Percentiles rank a stretch among this genome's conserved stretches.
phyloP scores from a whole-genome alignment of 2,888 invertebrate species.

The Parnassius apollo region DNA sequence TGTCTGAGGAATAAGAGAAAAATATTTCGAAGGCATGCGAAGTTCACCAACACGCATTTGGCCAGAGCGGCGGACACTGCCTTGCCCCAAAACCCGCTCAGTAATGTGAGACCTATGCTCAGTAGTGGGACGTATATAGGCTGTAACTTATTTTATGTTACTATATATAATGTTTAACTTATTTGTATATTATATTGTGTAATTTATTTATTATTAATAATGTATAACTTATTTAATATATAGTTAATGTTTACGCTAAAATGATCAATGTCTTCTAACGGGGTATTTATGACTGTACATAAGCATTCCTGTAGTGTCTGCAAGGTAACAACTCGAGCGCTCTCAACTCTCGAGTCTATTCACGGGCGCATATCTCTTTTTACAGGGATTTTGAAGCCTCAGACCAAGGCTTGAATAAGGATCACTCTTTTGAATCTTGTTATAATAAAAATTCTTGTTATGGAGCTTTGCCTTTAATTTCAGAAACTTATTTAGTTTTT shows the following conservation, averaged over 20 bases:
- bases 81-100: too few relatives aligned
- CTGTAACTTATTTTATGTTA: too few relatives aligned
- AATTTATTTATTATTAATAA: too few relatives aligned
- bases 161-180: too few relatives aligned
- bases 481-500: too few relatives aligned
- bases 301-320: conserved; percentile 34
- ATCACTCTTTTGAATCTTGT: conserved; percentile 25
- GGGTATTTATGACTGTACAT: conserved; percentile 17
- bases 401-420: conserved; percentile 26
- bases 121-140: too few relatives aligned
- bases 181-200: too few relatives aligned
- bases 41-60: too few relatives aligned
- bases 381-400: conserved; percentile 30
- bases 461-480: not conserved
- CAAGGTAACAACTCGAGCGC: conserved; percentile 41
- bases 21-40: too few relatives aligned
- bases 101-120: too few relatives aligned
- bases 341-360: conserved; percentile 44
- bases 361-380: conserved; percentile 43
- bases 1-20: too few relatives aligned
- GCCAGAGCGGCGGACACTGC: too few relatives aligned
- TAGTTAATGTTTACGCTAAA: not conserved
- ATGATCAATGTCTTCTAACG: conserved; percentile 9
- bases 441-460: conserved; percentile 21
- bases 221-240: not conserved